These are phyloP conservation scores for Harmothoe impar DNA, from an alignment of 2,888 invertebrate genomes.

Conservation along the genomic window DNA sequence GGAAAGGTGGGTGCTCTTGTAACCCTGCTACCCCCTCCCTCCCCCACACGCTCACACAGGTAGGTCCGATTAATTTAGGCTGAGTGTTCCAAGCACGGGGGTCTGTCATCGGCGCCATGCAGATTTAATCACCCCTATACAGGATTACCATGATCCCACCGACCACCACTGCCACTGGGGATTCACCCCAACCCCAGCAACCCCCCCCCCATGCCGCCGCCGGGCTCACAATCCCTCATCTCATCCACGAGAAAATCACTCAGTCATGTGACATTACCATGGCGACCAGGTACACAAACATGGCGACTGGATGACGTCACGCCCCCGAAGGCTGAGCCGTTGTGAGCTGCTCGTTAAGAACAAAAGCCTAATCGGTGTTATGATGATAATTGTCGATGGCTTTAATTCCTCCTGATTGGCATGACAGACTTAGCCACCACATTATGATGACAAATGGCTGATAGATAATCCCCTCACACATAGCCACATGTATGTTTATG, in stretches of 20 bases:
- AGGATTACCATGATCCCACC: constrained; percentile 34
- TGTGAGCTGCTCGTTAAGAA: constrained; percentile 15
- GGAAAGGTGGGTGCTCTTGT: neutral
- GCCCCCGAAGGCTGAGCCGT: neutral
- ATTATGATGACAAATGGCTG: too few relatives aligned
- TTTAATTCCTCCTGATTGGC: constrained; percentile 6
- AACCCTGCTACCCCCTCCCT: neutral
- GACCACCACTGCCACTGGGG: constrained; percentile 27
- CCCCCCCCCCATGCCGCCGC: neutral
- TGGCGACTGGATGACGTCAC: constrained; percentile 51
- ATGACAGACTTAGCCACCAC: neutral
- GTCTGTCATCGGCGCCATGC: constrained; percentile 49
- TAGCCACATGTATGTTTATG: too few relatives aligned
- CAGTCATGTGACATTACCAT: constrained; percentile 56
- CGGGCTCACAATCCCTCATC: constrained; percentile 34
- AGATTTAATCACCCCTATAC: constrained; percentile 58
- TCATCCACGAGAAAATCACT: constrained; percentile 51
- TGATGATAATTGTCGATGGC: neutral
- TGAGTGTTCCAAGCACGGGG: constrained; percentile 36
- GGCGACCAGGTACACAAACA: constrained; percentile 55
- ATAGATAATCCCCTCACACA: too few relatives aligned
- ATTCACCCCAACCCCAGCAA: neutral
- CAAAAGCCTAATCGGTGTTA: constrained; percentile 24
- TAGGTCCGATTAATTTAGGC: constrained; percentile 42
- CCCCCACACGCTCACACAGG: neutral